A percentile compares a stretch with the other conserved stretches of the same genome.
Evolutionary conservation across 2,888 invertebrate genomes (phyloP).

Genomic region (Chrysotoxum bicinctum): DNA sequence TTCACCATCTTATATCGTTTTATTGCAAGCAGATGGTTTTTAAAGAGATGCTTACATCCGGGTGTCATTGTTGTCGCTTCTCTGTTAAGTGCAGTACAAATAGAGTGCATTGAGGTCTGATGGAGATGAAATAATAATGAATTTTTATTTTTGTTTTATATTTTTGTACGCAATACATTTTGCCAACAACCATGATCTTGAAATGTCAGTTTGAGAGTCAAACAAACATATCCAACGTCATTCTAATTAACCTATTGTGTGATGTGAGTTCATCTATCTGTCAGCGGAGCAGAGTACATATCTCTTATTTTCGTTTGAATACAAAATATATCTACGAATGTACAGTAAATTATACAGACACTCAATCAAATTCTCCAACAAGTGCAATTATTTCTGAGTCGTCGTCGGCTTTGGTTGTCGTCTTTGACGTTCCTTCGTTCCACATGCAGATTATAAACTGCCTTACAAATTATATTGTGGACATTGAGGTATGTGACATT

Average conservation of each 20-base stretch:
- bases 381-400: slow-evolving; percentile 49
- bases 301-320: slow-evolving; percentile 40
- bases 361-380: slow-evolving; percentile 58
- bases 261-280: slow-evolving; percentile 42
- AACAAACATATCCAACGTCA: slow-evolving; percentile 16
- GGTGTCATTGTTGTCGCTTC: slow-evolving; percentile 46
- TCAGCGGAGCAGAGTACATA: slow-evolving; percentile 14
- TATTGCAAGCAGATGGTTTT: slow-evolving; percentile 45
- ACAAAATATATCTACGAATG: neutral
- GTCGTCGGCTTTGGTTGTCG: neutral
- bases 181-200: slow-evolving; percentile 50
- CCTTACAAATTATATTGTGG: slow-evolving; percentile 11
- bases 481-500: slow-evolving; percentile 33
- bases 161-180: neutral
- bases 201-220: slow-evolving; percentile 43
- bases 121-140: neutral
- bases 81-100: slow-evolving; percentile 20
- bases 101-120: slow-evolving; percentile 11
- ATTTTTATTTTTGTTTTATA: slow-evolving; percentile 6
- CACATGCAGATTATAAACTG: slow-evolving; percentile 37
- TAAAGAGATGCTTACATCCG: slow-evolving; percentile 56
- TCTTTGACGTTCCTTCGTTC: slow-evolving; percentile 15
- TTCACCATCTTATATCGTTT: slow-evolving; percentile 25
- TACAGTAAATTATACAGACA: neutral
- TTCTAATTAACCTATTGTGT: slow-evolving; percentile 54